Evolutionary conservation across 2,113 vertebrate species (phyloP).

Genomic region (Oreochromis aureus): DNA sequence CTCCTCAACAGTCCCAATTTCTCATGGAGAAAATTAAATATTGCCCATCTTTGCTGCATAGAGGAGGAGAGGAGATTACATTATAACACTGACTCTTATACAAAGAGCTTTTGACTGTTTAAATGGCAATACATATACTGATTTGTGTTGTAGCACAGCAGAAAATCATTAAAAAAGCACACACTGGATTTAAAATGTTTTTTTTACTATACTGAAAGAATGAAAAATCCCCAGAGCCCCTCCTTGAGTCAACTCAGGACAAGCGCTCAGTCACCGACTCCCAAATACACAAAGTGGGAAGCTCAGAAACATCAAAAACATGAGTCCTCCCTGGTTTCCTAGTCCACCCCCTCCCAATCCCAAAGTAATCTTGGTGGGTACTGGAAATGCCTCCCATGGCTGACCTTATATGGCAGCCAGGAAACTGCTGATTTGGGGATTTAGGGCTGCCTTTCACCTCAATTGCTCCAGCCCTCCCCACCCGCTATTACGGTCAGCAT

Average conservation of each 20-base stretch:
- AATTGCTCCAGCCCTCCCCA: background rate
- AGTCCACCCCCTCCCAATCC: background rate
- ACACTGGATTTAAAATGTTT: background rate
- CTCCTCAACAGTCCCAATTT: background rate
- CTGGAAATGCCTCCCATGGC: constrained; percentile 35
- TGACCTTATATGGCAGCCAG: constrained; percentile 49
- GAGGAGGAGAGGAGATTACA: background rate
- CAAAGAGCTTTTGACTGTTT: background rate
- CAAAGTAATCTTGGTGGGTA: constrained; percentile 35
- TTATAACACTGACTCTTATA: background rate
- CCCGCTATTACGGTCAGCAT: constrained; percentile 19
- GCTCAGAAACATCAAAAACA: background rate
- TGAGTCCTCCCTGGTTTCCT: background rate
- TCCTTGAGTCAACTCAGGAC: background rate
- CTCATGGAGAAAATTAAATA: background rate
- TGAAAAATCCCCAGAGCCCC: background rate
- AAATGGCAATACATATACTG: background rate
- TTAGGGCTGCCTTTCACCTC: constrained; percentile 12
- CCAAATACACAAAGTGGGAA: background rate
- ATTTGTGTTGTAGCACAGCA: background rate
- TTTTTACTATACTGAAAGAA: background rate
- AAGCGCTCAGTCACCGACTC: background rate
- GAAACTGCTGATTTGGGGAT: constrained; percentile 58
- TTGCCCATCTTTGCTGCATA: background rate
- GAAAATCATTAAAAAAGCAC: background rate